Evolutionary conservation across 2,797 vertebrate species (phyloP), one percentile per base, ranked within the genome.

Genomic region (Darevskia mixta): DNA sequence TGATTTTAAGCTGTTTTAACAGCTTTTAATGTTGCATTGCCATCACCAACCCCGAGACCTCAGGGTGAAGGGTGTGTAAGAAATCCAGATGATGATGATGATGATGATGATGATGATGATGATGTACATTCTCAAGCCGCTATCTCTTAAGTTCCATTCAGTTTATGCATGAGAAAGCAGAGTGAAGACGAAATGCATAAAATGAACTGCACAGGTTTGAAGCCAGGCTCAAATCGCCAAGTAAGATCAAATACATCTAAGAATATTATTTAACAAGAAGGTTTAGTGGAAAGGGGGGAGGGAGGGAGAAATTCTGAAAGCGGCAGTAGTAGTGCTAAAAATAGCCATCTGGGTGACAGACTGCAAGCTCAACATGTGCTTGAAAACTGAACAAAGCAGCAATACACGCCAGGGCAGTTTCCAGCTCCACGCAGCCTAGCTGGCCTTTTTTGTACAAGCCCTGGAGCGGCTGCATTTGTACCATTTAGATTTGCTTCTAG

Each of bases 261-360:
- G 79, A 82, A 13, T 85, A 80, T 75, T 75, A 32, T 72, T 72
- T 76, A 67, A 80, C 67, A 84, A 73, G 87, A 66, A 32, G 5
- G 13, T n/a, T 69, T 18, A 9, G 27, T 13, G 64, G 78, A 79
- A 76, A 43, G 76, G 83, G 75, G 41, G 29, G 41, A 32, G 0
- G 8, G 61, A 85, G 79, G 86, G 55, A 77, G 58, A 78, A 76
- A 82, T 79, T 69, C 64, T 83, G 43, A 83, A 88, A 66, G 61
- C 61, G 32, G 83, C 49, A 79, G 71, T 35, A 45, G 83, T 49
- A 41, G 25, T 18, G 32, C n/a, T 89, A 86, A 86, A 82, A 76
- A 86, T 76, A 89, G 83, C 43, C 58, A 38, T 20, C 61, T 85
- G 69, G 43, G 71, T 82, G 79, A 86, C 43, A 32, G 43, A 18